Conservation (phyloP, 2,888 invertebrate species). For the Folsomia manolachei region DNA sequence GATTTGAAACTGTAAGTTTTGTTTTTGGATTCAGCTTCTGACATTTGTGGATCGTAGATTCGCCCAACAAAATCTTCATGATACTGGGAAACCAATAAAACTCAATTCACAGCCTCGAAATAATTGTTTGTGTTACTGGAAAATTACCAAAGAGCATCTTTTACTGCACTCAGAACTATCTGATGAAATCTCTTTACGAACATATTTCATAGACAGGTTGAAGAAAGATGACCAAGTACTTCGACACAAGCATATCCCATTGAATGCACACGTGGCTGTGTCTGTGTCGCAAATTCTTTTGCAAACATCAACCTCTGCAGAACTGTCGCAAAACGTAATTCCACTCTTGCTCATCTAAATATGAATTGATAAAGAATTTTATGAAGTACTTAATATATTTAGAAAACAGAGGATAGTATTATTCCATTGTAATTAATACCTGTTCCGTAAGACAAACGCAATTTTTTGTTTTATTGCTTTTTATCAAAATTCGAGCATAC, state of each 20-base stretch:
- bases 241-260: slow-evolving; percentile 33
- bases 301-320: slow-evolving; percentile 29
- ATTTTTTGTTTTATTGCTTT: slow-evolving; percentile 6
- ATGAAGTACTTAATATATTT: background rate
- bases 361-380: background rate
- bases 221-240: slow-evolving; percentile 20
- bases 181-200: slow-evolving; percentile 19
- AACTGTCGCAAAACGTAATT: slow-evolving; percentile 28
- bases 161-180: slow-evolving; percentile 28
- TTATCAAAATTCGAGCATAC: slow-evolving; percentile 27
- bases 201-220: background rate
- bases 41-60: slow-evolving; percentile 24
- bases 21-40: no score
- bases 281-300: slow-evolving; percentile 21
- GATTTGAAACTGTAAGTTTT: slow-evolving; percentile 24
- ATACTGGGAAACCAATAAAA: slow-evolving; percentile 14
- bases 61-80: slow-evolving; percentile 23
- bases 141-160: slow-evolving; percentile 21
- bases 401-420: background rate
- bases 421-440: slow-evolving; percentile 3
- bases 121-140: background rate
- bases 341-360: slow-evolving; percentile 23
- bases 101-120: background rate
- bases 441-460: slow-evolving; percentile 28
- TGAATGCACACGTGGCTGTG: slow-evolving; percentile 29